Evolutionary conservation across 2,888 invertebrate species (phyloP), one percentile per base, ranked within the genome.

Genomic region (Plemyria rubiginata): DNA sequence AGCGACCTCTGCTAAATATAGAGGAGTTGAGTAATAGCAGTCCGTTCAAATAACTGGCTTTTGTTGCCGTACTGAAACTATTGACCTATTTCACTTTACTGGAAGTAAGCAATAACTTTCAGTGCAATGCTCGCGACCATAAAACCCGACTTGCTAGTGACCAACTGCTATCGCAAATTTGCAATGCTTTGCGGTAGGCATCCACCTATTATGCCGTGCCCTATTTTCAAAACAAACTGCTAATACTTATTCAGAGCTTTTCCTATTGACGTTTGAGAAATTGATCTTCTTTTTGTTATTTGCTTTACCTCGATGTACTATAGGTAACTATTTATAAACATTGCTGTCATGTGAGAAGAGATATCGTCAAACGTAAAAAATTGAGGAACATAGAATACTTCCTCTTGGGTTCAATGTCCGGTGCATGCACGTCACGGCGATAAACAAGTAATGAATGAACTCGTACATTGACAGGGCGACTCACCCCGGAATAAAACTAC

Each of bases 31-130:
- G 62, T 67, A 82, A 86, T 84, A 79, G 77, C 80, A 77, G 84
- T 79, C 78, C 86, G 82, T 90, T 89, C 84, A 83, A 86, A 88
- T 86, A 84, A 88, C 89, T 87, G 78, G 87, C 87, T 90, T 88
- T 91, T 91, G 92, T 92, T 90, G 86, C 89, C 82, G 88, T 78
- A 84, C 90, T 92, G 92, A 90, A 92, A 90, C 91, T 91, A 92
- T 92, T 92, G 92, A 92, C 92, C 92, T 90, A 92, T 90, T 90
- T 92, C 83, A 85, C 85, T 84, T 90, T 88, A 87, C 92, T 92
- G 90, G 91, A 90, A 90, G 87, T 88, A 89, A 88, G 90, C 86
- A 85, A 90, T 92, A 90, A 92, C 88, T 90, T 91, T 91, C 90
- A 89, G 88, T 85, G 86, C 88, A 88, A 79, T 78, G 86, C 82